Evolutionary conservation across 2,888 invertebrate species (phyloP), one percentile per base, ranked within the genome.

Genomic region (Argynnis bischoffii): DNA sequence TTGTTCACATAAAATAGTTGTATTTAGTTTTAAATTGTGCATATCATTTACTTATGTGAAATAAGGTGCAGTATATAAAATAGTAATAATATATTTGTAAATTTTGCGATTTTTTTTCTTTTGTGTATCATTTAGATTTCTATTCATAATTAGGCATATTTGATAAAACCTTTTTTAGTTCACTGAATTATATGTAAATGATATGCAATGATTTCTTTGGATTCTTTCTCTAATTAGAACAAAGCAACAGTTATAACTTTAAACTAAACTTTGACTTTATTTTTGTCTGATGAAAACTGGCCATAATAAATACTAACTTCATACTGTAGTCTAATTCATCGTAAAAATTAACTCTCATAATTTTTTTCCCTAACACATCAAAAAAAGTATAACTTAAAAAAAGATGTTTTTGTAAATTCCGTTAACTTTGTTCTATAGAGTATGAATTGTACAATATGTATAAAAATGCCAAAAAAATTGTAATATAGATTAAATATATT

Each of bases 401-500:
- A 41, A 41, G 11, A 8, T 41, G 8, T 11, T 11, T 41, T 46
- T 8, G 1, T 47, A 46, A 1, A 46, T 1, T 59, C 5, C 8
- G 47, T 59, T n/a, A 5, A 5, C 13, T 59, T 59, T 59, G 48
- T 59, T 48, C 59, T 31, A 59, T 26, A 48, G 59, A 59, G 61
- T 61, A 61, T 61, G 18, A 21, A 61, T 16, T 35, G 50, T 61
- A 41, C 51, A 51, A 18, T 35, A 31, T 72, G 69, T 72, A 69
- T 67, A 71, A 63, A 71, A 67, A 71, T 72, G 71, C 72, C 72
- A 72, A 72, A 72, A 72, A 72, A 70, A 31, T 66, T 66, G 59
- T 71, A 69, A 72, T 66, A 69, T 72, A 72, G 71, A 69, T 64
- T 69, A 61, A 61, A 61, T 61, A 61, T 61, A 66, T 71, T 70